Percentiles rank a stretch among this genome's conserved stretches.
Evolutionary conservation across 2,888 invertebrate species (phyloP).

Genomic region (Trachelus iudaicus): DNA sequence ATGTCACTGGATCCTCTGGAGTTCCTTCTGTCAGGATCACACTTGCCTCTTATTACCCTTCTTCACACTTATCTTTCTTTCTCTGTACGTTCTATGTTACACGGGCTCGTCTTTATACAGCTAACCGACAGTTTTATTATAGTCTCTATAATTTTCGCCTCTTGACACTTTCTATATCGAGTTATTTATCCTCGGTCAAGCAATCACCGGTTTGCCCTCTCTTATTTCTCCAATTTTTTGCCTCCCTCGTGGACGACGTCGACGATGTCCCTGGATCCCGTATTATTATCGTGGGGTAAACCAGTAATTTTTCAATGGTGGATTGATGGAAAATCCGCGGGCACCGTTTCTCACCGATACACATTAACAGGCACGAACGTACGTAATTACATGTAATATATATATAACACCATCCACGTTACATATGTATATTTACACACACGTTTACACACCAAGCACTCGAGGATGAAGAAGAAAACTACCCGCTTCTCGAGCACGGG

Average conservation of each 20-base stretch:
- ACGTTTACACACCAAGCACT: background rate
- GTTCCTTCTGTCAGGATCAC: slow-evolving; percentile 42
- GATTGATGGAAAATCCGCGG: background rate
- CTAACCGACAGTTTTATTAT: background rate
- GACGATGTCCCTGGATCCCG: background rate
- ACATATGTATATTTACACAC: background rate
- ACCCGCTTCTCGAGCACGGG: background rate
- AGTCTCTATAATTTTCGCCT: background rate
- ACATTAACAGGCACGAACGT: background rate
- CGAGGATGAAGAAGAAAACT: background rate
- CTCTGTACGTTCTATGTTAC: background rate
- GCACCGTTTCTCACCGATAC: background rate
- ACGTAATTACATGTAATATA: background rate
- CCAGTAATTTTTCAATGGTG: background rate
- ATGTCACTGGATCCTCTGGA: slow-evolving; percentile 56
- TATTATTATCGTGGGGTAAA: background rate
- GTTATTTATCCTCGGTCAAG: background rate
- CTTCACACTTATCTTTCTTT: background rate
- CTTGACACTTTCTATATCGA: background rate
- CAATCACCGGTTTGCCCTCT: background rate
- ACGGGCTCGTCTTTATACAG: background rate
- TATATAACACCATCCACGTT: background rate
- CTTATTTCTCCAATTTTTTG: background rate
- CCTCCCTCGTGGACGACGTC: background rate
- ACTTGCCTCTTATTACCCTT: slow-evolving; percentile 5